phyloP scores from a whole-genome alignment of 2,113 vertebrate genomes.

The Strigops habroptila region DNA sequence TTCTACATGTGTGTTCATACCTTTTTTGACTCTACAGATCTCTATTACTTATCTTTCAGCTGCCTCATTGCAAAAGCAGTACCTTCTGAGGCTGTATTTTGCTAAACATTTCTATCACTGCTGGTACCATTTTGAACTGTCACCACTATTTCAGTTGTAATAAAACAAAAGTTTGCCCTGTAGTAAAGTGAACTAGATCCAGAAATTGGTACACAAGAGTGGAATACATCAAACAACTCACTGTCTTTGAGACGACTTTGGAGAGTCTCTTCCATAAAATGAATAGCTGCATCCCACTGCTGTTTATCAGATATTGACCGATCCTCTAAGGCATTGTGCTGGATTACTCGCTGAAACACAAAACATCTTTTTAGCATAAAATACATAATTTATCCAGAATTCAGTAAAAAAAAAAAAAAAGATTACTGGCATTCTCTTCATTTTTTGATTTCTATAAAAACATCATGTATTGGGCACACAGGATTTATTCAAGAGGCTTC shows the following conservation, averaged over 20 bases:
- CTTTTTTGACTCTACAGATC: not conserved
- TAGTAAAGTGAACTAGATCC: not conserved
- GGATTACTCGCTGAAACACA: slow-evolving; percentile 88
- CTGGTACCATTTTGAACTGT: not conserved
- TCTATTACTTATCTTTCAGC: not conserved
- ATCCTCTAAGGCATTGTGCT: slow-evolving; percentile 97
- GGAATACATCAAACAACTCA: slow-evolving; percentile 64
- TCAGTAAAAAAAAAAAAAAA: not conserved
- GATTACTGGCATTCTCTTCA: not conserved
- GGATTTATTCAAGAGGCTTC: not conserved
- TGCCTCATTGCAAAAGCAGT: not conserved
- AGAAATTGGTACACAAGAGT: not conserved
- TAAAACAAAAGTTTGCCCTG: not conserved
- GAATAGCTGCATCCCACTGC: slow-evolving; percentile 98
- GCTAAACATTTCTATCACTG: not conserved
- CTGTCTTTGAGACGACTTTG: slow-evolving; percentile 93
- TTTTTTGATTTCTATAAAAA: not conserved
- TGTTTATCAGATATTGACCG: slow-evolving; percentile 96
- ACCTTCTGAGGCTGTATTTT: not conserved
- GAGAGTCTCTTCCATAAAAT: slow-evolving; percentile 97
- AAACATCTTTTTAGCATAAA: not conserved
- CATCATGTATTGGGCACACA: not conserved
- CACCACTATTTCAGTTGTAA: not conserved
- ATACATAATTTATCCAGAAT: not conserved
- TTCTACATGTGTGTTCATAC: not conserved